phyloP scores from a whole-genome alignment of 2,113 vertebrate species.

The Ptilorrhoa leucosticta region DNA sequence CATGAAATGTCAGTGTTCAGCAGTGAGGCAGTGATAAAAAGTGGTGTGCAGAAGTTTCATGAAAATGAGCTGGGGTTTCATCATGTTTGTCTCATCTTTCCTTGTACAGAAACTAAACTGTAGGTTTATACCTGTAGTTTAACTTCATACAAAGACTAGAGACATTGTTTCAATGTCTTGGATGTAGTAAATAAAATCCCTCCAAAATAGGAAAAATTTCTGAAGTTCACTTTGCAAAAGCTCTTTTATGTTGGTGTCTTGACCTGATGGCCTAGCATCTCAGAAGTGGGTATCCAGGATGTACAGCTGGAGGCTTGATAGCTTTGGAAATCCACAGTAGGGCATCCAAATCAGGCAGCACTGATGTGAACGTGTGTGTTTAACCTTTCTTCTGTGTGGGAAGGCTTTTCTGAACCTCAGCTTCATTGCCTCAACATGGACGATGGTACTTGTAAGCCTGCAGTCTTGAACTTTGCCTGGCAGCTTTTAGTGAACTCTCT shows the following conservation, averaged over 20 bases:
- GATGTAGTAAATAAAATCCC: neutral
- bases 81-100: neutral
- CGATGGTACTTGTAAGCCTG: neutral
- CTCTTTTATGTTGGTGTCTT: neutral
- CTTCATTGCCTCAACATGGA: neutral
- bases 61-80: neutral
- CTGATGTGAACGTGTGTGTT: rapidly evolving
- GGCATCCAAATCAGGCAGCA: rapidly evolving
- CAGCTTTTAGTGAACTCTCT: neutral
- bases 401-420: neutral
- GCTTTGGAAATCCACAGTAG: neutral
- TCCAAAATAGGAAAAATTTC: neutral
- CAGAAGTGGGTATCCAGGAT: neutral
- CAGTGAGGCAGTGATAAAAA: conserved; percentile 14
- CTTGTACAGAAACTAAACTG: conserved; percentile 48
- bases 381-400: neutral
- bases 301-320: neutral
- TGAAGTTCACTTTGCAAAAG: neutral
- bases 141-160: conserved; percentile 31
- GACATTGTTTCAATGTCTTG: neutral
- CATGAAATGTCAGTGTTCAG: conserved; percentile 63
- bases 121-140: conserved; percentile 39
- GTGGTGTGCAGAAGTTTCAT: neutral
- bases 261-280: neutral
- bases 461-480: neutral